Evolutionary conservation across 2,797 vertebrate species (phyloP), one percentile per base, ranked within the genome.

Genomic region (Tachyglossus aculeatus): DNA sequence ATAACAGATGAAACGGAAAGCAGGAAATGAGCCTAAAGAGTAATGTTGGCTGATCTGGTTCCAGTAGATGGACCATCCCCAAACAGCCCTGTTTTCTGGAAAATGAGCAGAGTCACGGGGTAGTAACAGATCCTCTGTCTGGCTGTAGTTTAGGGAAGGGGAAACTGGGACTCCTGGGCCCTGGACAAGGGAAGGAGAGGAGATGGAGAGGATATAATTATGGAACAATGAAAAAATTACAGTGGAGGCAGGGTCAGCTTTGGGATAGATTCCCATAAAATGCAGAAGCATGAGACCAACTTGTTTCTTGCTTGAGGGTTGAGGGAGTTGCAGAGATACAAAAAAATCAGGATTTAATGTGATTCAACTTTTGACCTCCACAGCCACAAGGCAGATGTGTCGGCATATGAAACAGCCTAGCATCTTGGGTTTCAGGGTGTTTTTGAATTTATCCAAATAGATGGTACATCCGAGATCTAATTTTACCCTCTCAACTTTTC

Each of bases 151-250:
- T 69, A 39, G 9, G 27, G 36, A 61, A 7, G 39, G 58, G 18
- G 51, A 37, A 52, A 32, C 55, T 73, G 58, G n/a, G n/a, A n/a
- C n/a, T 34, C 36, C 9, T 2, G 70, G 16, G 12, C 40, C 50
- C 40, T 66, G 66, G 61, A 71, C 62, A 60, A 59, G 11, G 47
- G 56, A 82, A 44, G 13, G 71, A 1, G 29, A 44, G 37, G 36
- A 74, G 29, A 45, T 64, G 68, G 53, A 78, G n/a, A 67, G 33
- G 58, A 77, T 74, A 45, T 65, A 74, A 71, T 78, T 77, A 63
- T 36, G 40, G 18, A 9, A 31, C 50, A 32, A 41, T 45, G 83
- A 75, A 78, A 38, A 77, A 78, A 70, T 67, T 74, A 47, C 38
- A 36, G 12, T 64, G 74, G 69, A 43, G 60, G 48, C 33, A 66